phyloP scores from a whole-genome alignment of 2,888 invertebrate species.

The Phymatocera aterrima region DNA sequence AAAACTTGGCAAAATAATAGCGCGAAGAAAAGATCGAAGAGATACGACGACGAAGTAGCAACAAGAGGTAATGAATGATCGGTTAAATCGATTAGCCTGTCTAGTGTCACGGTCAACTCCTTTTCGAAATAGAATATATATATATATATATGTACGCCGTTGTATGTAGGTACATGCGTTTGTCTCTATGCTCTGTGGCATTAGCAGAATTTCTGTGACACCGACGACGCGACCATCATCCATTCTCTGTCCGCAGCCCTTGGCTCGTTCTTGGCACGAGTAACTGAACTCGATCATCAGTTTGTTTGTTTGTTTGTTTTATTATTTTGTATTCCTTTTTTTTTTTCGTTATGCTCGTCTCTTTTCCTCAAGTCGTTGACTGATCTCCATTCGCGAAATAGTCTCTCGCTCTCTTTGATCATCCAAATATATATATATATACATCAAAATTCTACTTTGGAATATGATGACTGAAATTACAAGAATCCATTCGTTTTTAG shows the following conservation, averaged over 20 bases:
- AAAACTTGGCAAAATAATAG: not conserved
- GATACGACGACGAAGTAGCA: not conserved
- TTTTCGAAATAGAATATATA: slow-evolving; percentile 40
- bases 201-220: slow-evolving; percentile 14
- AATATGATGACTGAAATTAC: not conserved
- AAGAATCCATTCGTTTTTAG: too few species aligned
- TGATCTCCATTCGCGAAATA: not conserved
- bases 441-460: not conserved
- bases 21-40: not conserved
- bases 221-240: not conserved
- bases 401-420: not conserved
- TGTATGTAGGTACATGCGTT: not conserved
- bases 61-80: not conserved
- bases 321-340: too few species aligned
- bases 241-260: not conserved
- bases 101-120: slow-evolving; percentile 40
- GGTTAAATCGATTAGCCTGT: slow-evolving; percentile 31
- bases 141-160: not conserved
- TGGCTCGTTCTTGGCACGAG: slow-evolving; percentile 38
- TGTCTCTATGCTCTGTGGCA: slow-evolving; percentile 13
- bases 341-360: too few species aligned
- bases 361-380: not conserved
- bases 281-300: not conserved
- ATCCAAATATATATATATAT: too few species aligned
- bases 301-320: not conserved